Percentiles rank a stretch among this genome's conserved stretches.
phyloP scores from a whole-genome alignment of 2,888 invertebrate species.

The Metellina segmentata region DNA sequence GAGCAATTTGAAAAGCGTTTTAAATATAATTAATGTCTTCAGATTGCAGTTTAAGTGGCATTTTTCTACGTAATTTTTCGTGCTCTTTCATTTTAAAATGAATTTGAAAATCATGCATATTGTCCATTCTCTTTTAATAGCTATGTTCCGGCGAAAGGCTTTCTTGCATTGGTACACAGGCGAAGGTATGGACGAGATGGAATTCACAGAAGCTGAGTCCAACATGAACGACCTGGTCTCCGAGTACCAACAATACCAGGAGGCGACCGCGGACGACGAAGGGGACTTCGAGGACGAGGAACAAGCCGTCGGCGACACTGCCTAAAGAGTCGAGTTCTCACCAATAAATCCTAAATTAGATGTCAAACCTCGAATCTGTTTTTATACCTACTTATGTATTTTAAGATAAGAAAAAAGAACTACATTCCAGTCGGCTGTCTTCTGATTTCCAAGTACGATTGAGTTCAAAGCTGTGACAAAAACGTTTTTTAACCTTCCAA shows the following conservation, averaged over 20 bases:
- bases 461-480: not conserved
- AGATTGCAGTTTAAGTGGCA: too few species aligned
- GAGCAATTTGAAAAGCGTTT: too few species aligned
- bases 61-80: too few species aligned
- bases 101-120: too few species aligned
- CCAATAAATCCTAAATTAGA: not conserved
- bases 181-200: slow-evolving; percentile 98
- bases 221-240: slow-evolving; percentile 94
- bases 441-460: not conserved
- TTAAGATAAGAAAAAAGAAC: not conserved
- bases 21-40: too few species aligned
- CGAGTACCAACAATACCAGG: slow-evolving; percentile 96
- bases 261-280: slow-evolving; percentile 91
- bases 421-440: slow-evolving; percentile 34
- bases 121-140: slow-evolving; percentile 80
- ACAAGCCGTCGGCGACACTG: slow-evolving; percentile 70
- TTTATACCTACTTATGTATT: not conserved
- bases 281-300: slow-evolving; percentile 81
- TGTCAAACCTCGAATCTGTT: too few species aligned
- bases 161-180: slow-evolving; percentile 99
- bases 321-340: not conserved
- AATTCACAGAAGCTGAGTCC: slow-evolving; percentile 97
- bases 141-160: slow-evolving; percentile 97
- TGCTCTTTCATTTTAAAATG: too few species aligned
- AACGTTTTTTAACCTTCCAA: not conserved